phyloP scores from a whole-genome alignment of 2,888 invertebrate genomes.

The Beris morrisii region DNA sequence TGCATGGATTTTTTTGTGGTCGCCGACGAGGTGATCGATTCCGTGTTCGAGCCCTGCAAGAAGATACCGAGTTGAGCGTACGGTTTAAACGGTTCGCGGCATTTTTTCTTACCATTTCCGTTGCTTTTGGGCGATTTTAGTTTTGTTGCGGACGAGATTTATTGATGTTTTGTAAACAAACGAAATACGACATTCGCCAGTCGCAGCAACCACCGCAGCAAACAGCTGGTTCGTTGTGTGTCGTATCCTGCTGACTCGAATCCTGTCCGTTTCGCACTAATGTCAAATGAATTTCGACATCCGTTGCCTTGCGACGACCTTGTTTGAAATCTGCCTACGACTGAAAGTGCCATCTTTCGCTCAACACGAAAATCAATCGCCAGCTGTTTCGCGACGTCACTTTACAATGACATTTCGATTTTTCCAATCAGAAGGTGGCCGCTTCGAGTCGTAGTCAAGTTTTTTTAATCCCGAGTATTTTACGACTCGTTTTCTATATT shows the following conservation, averaged over 20 bases:
- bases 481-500: no score
- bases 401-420: no score
- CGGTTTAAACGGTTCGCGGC: not conserved
- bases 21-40: constrained; percentile 25
- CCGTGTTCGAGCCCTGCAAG: constrained; percentile 24
- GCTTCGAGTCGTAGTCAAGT: no score
- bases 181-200: constrained; percentile 18
- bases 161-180: constrained; percentile 27
- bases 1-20: constrained; percentile 21
- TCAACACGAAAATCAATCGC: no score
- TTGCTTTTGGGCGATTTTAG: not conserved
- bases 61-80: not conserved
- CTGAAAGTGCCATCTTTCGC: no score
- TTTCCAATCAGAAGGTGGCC: no score
- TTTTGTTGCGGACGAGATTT: not conserved
- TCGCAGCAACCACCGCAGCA: constrained; percentile 15
- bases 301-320: no score
- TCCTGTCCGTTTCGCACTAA: no score
- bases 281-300: no score
- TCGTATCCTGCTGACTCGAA: not conserved
- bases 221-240: constrained; percentile 1
- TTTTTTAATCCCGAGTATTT: no score
- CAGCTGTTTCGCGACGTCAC: no score
- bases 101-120: constrained; percentile 20
- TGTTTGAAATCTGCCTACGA: no score